Evolutionary conservation across 2,888 invertebrate species (phyloP), one percentile per base, ranked within the genome.

Genomic region (Eupithecia tripunctaria): DNA sequence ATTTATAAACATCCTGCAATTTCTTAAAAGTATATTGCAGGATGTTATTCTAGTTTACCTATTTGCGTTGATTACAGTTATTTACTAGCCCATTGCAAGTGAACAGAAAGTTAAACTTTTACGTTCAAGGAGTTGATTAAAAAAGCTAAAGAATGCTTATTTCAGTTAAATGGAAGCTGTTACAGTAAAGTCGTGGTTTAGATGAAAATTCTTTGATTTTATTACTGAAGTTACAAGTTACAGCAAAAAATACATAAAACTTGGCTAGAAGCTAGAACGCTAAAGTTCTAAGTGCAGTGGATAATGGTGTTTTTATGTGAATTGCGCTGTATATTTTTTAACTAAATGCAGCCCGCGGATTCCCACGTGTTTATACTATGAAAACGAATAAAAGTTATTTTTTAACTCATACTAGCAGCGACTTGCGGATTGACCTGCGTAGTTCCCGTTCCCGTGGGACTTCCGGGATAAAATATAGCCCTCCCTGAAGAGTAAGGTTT

Each of bases 181-280:
- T 60, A 2, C 12, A 56, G 21, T 14, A 56, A 5, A 25, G 27
- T 27, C 18, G 32, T 8, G 62, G 12, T 63, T 62, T 8, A 63
- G 62, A 36, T 63, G 1, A 32, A 63, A 63, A 63, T 63, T 63
- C 62, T 63, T 63, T 63, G 62, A 63, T 63, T 63, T 36, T 63
- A 63, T 63, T 63, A 63, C 62, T 63, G n/a, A 32, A 63, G 32
- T 62, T 32, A 62, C 62, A 32, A 63, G 32, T 62, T 32, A 62
- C 62, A n/a, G 18, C 1, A 36, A 21, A 32, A n/a, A n/a, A 4
- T 5, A 32, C n/a, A n/a, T 63, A 1, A 36, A 27, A 32, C n/a
- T 63, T 32, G 2, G 12, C 27, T 27, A 29, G 29, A 32, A n/a
- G 5, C 27, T 27, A 18, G 29, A 32, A n/a, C 21, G 10, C 2